These are phyloP conservation scores for Drosophila albomicans DNA, from an alignment of 1,140 invertebrate species.

Conservation along the genomic window DNA sequence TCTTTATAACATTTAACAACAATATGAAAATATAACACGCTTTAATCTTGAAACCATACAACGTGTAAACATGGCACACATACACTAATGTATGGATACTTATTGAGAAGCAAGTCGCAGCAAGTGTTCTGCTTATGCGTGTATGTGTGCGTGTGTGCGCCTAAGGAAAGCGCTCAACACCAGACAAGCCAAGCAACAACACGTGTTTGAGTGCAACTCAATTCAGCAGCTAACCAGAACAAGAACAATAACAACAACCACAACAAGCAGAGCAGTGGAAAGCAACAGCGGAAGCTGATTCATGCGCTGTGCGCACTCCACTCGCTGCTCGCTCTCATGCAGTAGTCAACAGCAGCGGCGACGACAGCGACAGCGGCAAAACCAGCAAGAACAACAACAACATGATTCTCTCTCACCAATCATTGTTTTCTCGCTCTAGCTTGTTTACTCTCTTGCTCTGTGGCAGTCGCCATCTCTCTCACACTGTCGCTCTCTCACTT, in stretches of 20 bases:
- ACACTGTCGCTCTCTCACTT: background rate
- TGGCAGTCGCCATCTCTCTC: conserved; percentile 5
- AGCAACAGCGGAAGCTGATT: conserved; percentile 73
- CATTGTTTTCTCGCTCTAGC: conserved; percentile 36
- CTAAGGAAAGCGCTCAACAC: conserved; percentile 40
- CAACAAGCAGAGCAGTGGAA: conserved; percentile 30
- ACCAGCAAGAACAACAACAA: background rate
- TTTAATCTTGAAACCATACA: background rate
- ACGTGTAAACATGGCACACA: conserved; percentile 24
- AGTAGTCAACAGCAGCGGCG: background rate
- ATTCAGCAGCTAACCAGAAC: conserved; percentile 34
- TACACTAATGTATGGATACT: conserved; percentile 11
- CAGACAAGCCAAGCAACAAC: conserved; percentile 35
- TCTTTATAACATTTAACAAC: background rate
- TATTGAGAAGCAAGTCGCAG: conserved; percentile 6
- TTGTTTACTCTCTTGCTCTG: conserved; percentile 7
- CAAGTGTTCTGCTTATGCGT: conserved; percentile 26
- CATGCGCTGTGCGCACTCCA: conserved; percentile 60
- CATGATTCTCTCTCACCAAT: conserved; percentile 14
- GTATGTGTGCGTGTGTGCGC: too few relatives aligned
- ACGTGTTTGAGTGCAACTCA: conserved; percentile 57
- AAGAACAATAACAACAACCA: conserved; percentile 37
- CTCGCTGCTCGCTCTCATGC: conserved; percentile 36
- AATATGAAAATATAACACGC: background rate
- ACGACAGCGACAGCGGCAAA: background rate